These are phyloP conservation scores for Psammodynastes pulverulentus DNA, from an alignment of 2,113 vertebrate species.

Conservation along the genomic window DNA sequence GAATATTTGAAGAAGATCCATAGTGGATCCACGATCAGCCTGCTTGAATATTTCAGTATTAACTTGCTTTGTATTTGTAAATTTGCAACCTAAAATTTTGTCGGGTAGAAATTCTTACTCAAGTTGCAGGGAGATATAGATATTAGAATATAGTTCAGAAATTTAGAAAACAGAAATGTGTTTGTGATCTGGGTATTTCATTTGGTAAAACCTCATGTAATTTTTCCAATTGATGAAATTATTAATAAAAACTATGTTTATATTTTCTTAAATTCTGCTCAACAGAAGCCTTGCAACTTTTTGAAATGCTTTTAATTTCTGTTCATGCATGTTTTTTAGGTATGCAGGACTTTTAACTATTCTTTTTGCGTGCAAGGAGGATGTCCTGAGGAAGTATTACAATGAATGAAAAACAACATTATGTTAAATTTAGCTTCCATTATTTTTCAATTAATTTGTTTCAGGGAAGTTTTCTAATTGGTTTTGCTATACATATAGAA, in stretches of 20 bases:
- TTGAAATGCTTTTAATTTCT: conserved; percentile 67
- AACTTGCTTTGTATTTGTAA: conserved; percentile 52
- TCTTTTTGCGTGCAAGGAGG: conserved; percentile 53
- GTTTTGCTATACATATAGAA: conserved; percentile 71
- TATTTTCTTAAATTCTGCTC: conserved; percentile 62
- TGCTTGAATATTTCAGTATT: conserved; percentile 60
- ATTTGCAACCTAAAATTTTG: conserved; percentile 61
- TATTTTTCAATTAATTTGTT: conserved; percentile 70
- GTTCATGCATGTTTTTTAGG: conserved; percentile 67
- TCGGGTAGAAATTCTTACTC: conserved; percentile 41
- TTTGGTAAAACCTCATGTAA: conserved; percentile 56
- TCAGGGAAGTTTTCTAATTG: conserved; percentile 74
- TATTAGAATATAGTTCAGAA: conserved; percentile 35
- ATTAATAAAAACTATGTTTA: conserved; percentile 59
- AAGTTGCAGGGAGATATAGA: conserved; percentile 49
- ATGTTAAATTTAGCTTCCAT: conserved; percentile 63
- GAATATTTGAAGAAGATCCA: conserved; percentile 56
- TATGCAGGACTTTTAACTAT: conserved; percentile 65
- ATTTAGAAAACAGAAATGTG: conserved; percentile 43
- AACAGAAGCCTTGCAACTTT: conserved; percentile 67
- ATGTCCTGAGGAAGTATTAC: conserved; percentile 70
- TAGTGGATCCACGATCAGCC: conserved; percentile 52
- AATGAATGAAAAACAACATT: conserved; percentile 59
- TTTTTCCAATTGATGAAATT: conserved; percentile 61
- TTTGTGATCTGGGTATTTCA: conserved; percentile 57